Conservation (phyloP, 2,113 vertebrate species). For the Lontra canadensis region DNA sequence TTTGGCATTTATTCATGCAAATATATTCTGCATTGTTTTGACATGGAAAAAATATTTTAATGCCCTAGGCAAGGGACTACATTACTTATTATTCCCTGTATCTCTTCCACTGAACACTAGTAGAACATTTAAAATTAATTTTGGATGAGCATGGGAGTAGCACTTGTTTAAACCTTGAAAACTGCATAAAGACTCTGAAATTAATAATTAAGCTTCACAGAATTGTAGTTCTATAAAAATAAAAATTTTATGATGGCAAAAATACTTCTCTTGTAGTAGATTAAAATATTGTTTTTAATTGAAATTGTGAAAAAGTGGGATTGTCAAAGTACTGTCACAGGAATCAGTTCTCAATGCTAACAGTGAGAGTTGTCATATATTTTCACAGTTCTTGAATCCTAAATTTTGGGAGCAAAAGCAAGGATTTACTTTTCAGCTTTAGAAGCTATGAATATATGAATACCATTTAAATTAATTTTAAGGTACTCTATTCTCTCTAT, state of each 20-base stretch:
- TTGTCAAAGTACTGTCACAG: not conserved
- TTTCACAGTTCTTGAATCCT: not conserved
- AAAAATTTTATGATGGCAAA: not conserved
- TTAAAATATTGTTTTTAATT: slow-evolving; percentile 14
- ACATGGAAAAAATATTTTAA: slow-evolving; percentile 19
- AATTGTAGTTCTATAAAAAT: slow-evolving; percentile 22
- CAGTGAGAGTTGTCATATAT: not conserved
- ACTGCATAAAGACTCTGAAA: not conserved
- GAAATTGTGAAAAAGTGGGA: not conserved
- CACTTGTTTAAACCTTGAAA: not conserved
- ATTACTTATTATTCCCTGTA: not conserved
- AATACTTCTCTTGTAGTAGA: not conserved
- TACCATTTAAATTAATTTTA: not conserved
- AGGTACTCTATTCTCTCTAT: not conserved
- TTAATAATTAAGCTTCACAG: not conserved
- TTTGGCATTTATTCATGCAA: slow-evolving; percentile 56
- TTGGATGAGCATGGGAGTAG: not conserved
- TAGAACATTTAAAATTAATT: slow-evolving; percentile 18
- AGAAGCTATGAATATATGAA: not conserved
- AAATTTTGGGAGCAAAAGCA: not conserved
- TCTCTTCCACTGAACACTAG: slow-evolving; percentile 5
- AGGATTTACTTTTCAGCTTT: slow-evolving; percentile 14
- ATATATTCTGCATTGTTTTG: slow-evolving; percentile 5
- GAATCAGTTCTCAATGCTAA: not conserved
- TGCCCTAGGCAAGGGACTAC: not conserved